Evolutionary conservation across 2,113 vertebrate genomes (phyloP).

Genomic region (Calyptomena viridis): DNA sequence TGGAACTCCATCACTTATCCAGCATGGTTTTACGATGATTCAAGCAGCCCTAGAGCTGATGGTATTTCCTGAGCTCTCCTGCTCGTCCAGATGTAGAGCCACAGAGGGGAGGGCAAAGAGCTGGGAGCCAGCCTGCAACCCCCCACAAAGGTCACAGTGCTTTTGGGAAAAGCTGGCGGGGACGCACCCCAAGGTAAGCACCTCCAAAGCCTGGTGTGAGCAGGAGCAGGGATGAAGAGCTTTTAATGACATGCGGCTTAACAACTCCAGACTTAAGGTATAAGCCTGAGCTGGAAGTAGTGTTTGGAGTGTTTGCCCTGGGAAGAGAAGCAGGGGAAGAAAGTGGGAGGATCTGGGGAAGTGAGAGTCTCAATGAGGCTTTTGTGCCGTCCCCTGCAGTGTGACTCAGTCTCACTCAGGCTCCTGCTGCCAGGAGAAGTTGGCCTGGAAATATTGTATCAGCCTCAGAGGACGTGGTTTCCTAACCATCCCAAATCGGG

Average conservation of each 20-base stretch:
- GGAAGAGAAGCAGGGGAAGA: background rate
- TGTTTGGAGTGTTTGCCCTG: background rate
- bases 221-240: background rate
- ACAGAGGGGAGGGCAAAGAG: background rate
- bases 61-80: constrained; percentile 52
- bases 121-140: background rate
- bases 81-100: background rate
- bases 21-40: constrained; percentile 29
- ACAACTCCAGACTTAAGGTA: background rate
- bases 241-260: background rate
- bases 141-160: background rate
- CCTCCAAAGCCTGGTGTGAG: background rate
- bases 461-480: constrained; percentile 45
- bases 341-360: constrained; percentile 37
- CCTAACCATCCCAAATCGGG: background rate
- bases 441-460: constrained; percentile 60
- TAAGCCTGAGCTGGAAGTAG: background rate
- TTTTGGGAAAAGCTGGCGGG: background rate
- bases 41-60: constrained; percentile 31
- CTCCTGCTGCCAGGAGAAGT: constrained; percentile 22
- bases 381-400: constrained; percentile 38
- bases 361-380: constrained; percentile 7
- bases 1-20: background rate
- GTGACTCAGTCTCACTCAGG: constrained; percentile 18
- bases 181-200: fast-evolving